Conservation (phyloP, 2,888 invertebrate species). For the Thera britannica region DNA sequence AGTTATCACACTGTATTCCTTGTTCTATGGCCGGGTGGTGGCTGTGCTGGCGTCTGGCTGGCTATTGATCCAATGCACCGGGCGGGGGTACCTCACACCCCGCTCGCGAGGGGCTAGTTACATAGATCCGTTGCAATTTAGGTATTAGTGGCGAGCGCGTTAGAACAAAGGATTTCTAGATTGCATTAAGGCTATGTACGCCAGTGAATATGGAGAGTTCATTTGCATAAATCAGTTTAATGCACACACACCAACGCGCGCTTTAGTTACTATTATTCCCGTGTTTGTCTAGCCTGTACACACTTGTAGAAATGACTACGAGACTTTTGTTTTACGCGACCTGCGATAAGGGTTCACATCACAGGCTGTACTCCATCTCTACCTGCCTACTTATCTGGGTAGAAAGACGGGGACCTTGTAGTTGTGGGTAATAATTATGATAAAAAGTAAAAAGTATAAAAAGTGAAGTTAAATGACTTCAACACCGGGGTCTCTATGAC, state of each 20-base stretch:
- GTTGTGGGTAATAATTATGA: too few species aligned
- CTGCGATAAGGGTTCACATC: too few species aligned
- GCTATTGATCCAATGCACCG: slow-evolving; percentile 67
- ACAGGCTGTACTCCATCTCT: too few species aligned
- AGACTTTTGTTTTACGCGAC: too few species aligned
- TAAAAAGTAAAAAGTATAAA: too few species aligned
- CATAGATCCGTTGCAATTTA: slow-evolving; percentile 20
- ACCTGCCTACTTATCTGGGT: too few species aligned
- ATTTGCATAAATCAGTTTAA: neutral
- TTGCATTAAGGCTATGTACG: slow-evolving; percentile 1
- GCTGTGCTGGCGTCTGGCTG: slow-evolving; percentile 43
- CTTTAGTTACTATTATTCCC: too few species aligned
- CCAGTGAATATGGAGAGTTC: neutral
- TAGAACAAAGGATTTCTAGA: slow-evolving; percentile 13
- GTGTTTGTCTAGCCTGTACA: too few species aligned
- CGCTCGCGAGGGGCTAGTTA: slow-evolving; percentile 21
- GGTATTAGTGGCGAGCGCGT: slow-evolving; percentile 1
- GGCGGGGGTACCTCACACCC: slow-evolving; percentile 47
- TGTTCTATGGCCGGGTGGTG: slow-evolving; percentile 25
- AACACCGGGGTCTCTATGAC: neutral
- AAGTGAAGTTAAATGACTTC: neutral
- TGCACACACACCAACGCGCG: too few species aligned
- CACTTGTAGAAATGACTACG: too few species aligned
- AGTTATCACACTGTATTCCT: slow-evolving; percentile 7
- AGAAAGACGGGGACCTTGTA: too few species aligned